Conservation (phyloP, 2,113 vertebrate genomes). For the Hemibagrus wyckioides region DNA sequence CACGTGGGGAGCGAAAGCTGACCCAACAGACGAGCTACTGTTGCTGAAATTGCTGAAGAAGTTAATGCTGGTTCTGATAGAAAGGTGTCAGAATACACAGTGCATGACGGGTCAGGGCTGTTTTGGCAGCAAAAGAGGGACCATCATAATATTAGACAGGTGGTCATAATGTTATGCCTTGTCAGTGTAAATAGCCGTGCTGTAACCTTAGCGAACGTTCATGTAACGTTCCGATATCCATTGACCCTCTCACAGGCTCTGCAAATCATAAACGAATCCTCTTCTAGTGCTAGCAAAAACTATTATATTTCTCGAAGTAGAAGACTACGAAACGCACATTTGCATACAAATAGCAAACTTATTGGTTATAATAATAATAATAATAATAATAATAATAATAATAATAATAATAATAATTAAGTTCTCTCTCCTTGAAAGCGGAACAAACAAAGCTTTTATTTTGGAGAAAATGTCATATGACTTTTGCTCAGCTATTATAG, state of each 20-base stretch:
- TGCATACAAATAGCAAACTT: neutral
- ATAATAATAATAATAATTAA: neutral
- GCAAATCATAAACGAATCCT: neutral
- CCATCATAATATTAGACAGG: too few species aligned
- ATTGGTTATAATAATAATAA: neutral
- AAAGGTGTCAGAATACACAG: too few species aligned
- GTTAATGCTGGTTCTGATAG: too few species aligned
- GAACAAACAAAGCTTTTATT: slow-evolving; percentile 8
- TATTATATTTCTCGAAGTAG: neutral
- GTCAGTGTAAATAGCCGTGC: neutral
- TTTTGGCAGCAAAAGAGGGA: too few species aligned
- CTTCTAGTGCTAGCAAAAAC: neutral
- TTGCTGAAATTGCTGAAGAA: too few species aligned
- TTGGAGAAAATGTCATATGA: neutral
- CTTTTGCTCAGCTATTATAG: neutral
- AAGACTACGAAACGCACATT: neutral
- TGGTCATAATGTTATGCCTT: too few species aligned
- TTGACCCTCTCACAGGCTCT: neutral
- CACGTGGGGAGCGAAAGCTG: too few species aligned
- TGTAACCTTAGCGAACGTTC: neutral
- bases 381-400: slow-evolving; percentile 6
- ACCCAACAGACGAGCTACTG: too few species aligned
- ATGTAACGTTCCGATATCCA: neutral
- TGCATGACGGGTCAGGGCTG: too few species aligned
- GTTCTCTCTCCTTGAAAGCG: neutral